Evolutionary conservation across 1,140 invertebrate genomes (phyloP), one percentile per base, ranked within the genome.

Genomic region (Stratiolaelaps scimitus): DNA sequence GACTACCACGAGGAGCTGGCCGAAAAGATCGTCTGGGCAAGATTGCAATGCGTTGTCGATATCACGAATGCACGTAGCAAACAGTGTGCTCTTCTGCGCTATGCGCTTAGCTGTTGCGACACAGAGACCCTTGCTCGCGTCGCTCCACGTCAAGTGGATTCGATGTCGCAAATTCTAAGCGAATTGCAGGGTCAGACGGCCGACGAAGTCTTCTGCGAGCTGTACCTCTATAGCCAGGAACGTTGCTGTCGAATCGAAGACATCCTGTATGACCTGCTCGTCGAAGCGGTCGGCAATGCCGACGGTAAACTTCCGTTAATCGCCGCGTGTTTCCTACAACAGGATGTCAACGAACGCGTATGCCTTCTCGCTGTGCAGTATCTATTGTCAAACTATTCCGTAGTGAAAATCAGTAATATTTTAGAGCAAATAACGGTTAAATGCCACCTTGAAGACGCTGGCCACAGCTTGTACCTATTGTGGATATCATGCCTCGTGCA

Each of bases 351-450:
- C 10, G 26, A 60, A 60, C 53, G 53, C 10, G 53, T 29, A 10
- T 60, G 53, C 53, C 53, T 60, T 60, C 53, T 60, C 26, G 53
- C 53, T 23, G 53, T 60, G 26, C 53, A 60, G 53, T 60, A 60
- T 60, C 2, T 60, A 17, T 34, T 60, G 34, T 26, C 53, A 1
- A 60, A 60, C 23, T 60, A 60, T 34, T 20, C 53, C n/a, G 53
- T 34, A 15, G 23, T 26, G 26, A 26, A 60, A 34, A 26, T 60
- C 26, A 60, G 53, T 23, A 34, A 60, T 19, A 60, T 60, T 15
- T 23, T 60, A 15, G 17, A 17, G 23, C 26, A 2, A 15, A 60
- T 60, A 23, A 60, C 26, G 15, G 53, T 23, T 6, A 60, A 34
- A 23, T 60, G 53, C 53, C 2, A 60, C 23, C 2, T 60, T 23